These are phyloP conservation scores for Prostheceraeus crozeri DNA, from an alignment of 2,888 invertebrate species.

Conservation along the genomic window DNA sequence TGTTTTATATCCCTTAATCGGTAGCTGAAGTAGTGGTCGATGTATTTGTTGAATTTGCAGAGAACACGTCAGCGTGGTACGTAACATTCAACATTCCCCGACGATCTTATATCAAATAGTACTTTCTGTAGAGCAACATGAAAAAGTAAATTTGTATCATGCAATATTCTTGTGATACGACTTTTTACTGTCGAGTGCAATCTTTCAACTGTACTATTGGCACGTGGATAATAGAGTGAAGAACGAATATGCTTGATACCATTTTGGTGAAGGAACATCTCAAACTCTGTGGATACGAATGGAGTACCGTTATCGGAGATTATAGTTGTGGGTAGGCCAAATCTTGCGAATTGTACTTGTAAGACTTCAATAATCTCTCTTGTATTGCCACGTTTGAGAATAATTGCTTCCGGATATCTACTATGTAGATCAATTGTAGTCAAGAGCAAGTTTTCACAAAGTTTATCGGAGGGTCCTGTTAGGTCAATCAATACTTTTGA, in stretches of 20 bases:
- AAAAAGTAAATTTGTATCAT: not conserved
- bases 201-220: not conserved
- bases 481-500: not conserved
- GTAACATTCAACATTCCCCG: not conserved
- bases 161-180: not conserved
- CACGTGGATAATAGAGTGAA: constrained; percentile 7
- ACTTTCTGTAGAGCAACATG: not conserved
- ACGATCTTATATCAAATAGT: not conserved
- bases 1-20: too few relatives aligned
- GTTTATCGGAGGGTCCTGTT: constrained; percentile 3
- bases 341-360: too few relatives aligned
- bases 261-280: not conserved
- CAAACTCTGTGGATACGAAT: not conserved
- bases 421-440: constrained; percentile 13
- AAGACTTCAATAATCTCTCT: too few relatives aligned
- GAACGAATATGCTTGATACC: not conserved
- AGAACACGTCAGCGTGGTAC: too few relatives aligned
- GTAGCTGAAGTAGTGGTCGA: too few relatives aligned
- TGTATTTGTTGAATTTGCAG: too few relatives aligned
- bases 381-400: not conserved
- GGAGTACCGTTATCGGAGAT: constrained; percentile 8
- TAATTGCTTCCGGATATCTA: constrained; percentile 5
- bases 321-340: not conserved
- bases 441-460: not conserved
- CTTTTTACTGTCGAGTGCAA: not conserved